These are phyloP conservation scores for Varanus komodoensis DNA, from an alignment of 2,113 vertebrate species.

Conservation along the genomic window DNA sequence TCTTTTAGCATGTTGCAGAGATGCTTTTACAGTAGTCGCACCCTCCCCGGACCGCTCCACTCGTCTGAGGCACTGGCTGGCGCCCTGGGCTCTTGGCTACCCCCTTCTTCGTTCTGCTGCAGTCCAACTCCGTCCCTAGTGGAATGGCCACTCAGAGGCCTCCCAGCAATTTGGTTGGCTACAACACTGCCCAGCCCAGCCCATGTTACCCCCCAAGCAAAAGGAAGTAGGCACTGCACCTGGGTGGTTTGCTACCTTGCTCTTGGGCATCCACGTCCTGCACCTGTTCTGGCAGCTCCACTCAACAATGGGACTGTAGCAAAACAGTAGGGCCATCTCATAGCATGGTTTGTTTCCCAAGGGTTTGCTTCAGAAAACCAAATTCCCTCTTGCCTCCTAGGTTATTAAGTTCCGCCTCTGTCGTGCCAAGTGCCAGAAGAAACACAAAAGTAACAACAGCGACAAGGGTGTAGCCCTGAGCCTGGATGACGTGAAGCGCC, in stretches of 20 bases:
- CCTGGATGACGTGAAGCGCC: slow-evolving; percentile 97
- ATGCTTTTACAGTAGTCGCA: neutral
- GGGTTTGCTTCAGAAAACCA: neutral
- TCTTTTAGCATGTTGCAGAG: neutral
- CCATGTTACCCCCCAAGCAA: neutral
- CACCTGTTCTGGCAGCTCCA: neutral
- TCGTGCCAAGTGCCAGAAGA: slow-evolving; percentile 88
- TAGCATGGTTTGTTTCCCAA: neutral
- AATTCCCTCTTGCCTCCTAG: slow-evolving; percentile 68
- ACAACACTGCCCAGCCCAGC: neutral
- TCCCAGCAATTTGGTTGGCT: neutral
- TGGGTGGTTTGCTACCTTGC: neutral
- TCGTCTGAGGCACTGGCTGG: neutral
- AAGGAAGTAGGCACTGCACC: neutral
- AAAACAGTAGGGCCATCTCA: neutral
- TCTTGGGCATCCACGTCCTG: neutral
- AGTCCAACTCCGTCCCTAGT: neutral
- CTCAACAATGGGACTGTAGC: neutral
- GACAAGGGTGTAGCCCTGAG: slow-evolving; percentile 95
- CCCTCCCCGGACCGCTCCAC: too few relatives aligned
- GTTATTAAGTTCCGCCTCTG: slow-evolving; percentile 95
- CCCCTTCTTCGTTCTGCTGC: neutral
- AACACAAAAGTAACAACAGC: slow-evolving; percentile 92
- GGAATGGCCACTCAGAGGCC: neutral
- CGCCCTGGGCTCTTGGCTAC: rapidly evolving